Percentiles rank a stretch among this genome's conserved stretches.
These are phyloP conservation scores for Mythimna vitellina DNA, from an alignment of 2,888 invertebrate genomes.

Conservation along the genomic window DNA sequence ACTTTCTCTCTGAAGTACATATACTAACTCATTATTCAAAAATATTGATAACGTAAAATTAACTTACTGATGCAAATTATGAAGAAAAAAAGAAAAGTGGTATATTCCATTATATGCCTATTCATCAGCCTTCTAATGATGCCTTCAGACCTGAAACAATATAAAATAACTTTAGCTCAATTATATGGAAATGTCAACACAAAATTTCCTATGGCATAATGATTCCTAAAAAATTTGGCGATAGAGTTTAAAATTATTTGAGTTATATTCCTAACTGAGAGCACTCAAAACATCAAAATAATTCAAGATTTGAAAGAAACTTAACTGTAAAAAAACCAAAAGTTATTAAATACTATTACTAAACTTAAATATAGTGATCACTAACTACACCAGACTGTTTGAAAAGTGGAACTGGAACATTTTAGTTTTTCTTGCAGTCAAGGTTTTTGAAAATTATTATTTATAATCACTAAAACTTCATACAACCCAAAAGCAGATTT, in stretches of 20 bases:
- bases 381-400: no score
- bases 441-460: no score
- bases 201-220: background rate
- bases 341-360: no score
- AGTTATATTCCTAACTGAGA: background rate
- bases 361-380: no score
- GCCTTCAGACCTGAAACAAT: constrained; percentile 75
- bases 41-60: background rate
- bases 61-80: constrained; percentile 79
- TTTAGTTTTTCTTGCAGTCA: no score
- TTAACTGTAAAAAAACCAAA: no score
- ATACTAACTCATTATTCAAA: background rate
- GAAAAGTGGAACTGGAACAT: no score
- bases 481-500: no score
- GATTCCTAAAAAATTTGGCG: background rate
- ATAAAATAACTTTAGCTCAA: constrained; percentile 29
- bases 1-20: background rate
- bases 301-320: no score
- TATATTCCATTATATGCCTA: constrained; percentile 69
- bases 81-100: constrained; percentile 75
- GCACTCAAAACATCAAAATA: background rate
- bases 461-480: no score
- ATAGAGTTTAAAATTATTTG: background rate
- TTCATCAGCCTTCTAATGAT: constrained; percentile 62
- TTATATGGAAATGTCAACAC: background rate